Conservation (phyloP, 2,888 invertebrate species). For the Steinernema scapterisci region DNA sequence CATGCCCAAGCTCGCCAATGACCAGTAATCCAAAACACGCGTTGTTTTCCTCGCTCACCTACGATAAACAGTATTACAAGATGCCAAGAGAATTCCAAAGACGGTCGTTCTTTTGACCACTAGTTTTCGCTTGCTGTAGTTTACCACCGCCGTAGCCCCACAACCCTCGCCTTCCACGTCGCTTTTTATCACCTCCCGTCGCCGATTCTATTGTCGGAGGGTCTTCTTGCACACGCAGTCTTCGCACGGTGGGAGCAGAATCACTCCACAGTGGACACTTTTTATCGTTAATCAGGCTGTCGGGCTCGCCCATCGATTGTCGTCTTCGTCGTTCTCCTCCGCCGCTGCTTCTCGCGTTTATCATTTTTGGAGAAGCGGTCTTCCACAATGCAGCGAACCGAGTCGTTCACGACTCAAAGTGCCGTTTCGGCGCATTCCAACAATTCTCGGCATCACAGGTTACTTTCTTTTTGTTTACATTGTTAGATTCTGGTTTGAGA, state of each 20-base stretch:
- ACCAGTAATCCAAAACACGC: background rate
- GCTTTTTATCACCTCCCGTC: background rate
- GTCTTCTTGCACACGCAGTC: background rate
- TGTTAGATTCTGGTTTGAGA: no score
- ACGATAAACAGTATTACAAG: no score
- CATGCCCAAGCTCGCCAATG: background rate
- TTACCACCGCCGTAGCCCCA: background rate
- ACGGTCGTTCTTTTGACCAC: no score
- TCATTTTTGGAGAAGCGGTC: background rate
- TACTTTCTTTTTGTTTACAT: no score
- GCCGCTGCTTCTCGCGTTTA: background rate
- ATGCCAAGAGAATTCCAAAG: no score
- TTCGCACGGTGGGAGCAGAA: background rate
- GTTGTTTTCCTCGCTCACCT: no score
- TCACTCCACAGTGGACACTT: background rate
- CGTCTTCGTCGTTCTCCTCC: background rate
- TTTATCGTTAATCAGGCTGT: slow-evolving; percentile 21
- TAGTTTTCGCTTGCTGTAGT: background rate
- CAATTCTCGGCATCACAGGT: background rate
- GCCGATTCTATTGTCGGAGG: background rate
- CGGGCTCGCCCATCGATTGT: background rate
- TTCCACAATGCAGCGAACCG: background rate
- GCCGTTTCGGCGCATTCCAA: slow-evolving; percentile 2
- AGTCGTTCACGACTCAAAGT: background rate
- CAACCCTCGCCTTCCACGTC: background rate